These are phyloP conservation scores for Lamellibrachia luymesi DNA, from an alignment of 1,140 invertebrate species.

Conservation along the genomic window DNA sequence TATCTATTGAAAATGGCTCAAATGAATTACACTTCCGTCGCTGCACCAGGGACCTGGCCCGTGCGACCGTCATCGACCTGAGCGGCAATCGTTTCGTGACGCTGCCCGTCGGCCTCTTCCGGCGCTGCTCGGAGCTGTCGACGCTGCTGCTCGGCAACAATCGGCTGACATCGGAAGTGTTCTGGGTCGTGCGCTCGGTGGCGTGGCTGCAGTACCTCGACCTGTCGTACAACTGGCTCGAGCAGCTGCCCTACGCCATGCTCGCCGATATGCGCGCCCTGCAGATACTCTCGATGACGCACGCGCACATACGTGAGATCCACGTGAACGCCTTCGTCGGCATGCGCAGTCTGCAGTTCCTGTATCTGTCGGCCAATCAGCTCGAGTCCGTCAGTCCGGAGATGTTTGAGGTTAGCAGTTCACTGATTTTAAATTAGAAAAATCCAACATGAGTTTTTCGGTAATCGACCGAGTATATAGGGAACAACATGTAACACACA, in stretches of 20 bases:
- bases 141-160: background rate
- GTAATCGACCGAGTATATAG: background rate
- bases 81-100: background rate
- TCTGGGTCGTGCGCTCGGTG: background rate
- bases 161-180: background rate
- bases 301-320: background rate
- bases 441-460: no score
- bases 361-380: constrained; percentile 3
- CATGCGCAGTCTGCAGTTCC: background rate
- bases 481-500: no score
- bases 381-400: background rate
- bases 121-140: background rate
- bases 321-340: background rate
- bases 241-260: background rate
- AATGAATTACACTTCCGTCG: background rate
- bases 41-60: background rate
- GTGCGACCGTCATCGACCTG: background rate
- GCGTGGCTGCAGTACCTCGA: background rate
- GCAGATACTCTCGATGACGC: background rate
- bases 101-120: background rate
- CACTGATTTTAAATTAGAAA: background rate
- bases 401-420: background rate
- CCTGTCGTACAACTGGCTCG: background rate
- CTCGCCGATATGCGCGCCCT: background rate
- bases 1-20: no score